phyloP scores from a whole-genome alignment of 2,797 vertebrate genomes.

The Girardinus metallicus region DNA sequence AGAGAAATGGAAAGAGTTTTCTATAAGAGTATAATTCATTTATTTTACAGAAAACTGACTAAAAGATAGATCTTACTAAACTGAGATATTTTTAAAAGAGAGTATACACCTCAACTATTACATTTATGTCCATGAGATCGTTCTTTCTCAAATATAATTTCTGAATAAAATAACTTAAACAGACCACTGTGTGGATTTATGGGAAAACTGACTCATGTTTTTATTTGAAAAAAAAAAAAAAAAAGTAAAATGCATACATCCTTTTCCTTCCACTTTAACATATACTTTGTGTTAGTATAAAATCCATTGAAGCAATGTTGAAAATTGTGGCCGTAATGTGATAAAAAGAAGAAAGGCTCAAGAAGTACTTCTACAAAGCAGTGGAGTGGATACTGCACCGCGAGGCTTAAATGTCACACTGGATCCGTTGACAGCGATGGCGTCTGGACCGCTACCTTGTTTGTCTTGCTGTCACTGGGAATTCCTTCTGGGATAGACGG shows the following conservation, averaged over 20 bases:
- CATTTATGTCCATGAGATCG: neutral
- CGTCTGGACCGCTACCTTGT: conserved; percentile 84
- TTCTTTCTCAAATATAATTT: neutral
- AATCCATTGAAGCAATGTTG: neutral
- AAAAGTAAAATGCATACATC: too few relatives aligned
- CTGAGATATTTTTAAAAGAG: neutral
- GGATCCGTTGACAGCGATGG: neutral
- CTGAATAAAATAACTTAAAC: neutral
- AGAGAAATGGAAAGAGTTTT: conserved; percentile 11
- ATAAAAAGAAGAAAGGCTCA: neutral
- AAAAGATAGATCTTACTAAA: neutral
- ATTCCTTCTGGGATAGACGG: conserved; percentile 94
- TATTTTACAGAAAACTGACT: neutral
- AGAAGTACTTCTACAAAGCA: neutral
- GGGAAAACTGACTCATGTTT: neutral
- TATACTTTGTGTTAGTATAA: neutral
- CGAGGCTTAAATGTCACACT: neutral
- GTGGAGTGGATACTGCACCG: neutral
- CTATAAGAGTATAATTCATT: neutral
- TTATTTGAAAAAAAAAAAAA: too few relatives aligned
- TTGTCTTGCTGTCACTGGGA: conserved; percentile 91
- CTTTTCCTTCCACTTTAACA: neutral
- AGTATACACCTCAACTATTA: too few relatives aligned
- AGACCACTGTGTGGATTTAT: neutral
- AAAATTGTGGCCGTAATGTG: neutral